A percentile compares a stretch with the other conserved stretches of the same genome.
Evolutionary conservation across 2,888 invertebrate genomes (phyloP).

Genomic region (Ptychoptera albimana): DNA sequence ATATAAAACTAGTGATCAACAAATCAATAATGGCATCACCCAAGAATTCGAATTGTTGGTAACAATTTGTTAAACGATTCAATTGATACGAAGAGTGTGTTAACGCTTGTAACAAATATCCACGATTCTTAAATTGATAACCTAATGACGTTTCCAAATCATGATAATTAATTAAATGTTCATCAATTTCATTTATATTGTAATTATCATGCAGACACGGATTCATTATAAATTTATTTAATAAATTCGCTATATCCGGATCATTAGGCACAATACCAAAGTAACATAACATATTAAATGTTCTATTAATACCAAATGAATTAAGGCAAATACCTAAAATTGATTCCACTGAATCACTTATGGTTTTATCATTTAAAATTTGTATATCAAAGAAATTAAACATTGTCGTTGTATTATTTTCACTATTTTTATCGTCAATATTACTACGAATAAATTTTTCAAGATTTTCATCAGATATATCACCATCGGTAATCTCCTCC

Average conservation of each 20-base stretch:
- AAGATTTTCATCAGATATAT: conserved; percentile 16
- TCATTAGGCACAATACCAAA: conserved; percentile 41
- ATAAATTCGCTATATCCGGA: conserved; percentile 22
- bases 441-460: conserved; percentile 15
- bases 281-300: conserved; percentile 43
- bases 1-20: conserved; percentile 74
- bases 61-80: conserved; percentile 72
- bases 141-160: conserved; percentile 45
- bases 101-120: conserved; percentile 74
- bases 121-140: conserved; percentile 66
- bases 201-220: conserved; percentile 25
- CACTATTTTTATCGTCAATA: conserved; percentile 12
- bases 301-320: conserved; percentile 29
- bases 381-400: conserved; percentile 33
- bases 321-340: conserved; percentile 58
- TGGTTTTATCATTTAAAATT: conserved; percentile 41
- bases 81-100: conserved; percentile 81
- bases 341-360: conserved; percentile 70
- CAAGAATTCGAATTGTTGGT: conserved; percentile 80
- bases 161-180: conserved; percentile 28
- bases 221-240: conserved; percentile 17
- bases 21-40: conserved; percentile 88
- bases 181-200: conserved; percentile 31
- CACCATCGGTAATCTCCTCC: conserved; percentile 27
- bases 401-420: conserved; percentile 19